phyloP scores from a whole-genome alignment of 2,113 vertebrate species.

The Mixornis gularis region DNA sequence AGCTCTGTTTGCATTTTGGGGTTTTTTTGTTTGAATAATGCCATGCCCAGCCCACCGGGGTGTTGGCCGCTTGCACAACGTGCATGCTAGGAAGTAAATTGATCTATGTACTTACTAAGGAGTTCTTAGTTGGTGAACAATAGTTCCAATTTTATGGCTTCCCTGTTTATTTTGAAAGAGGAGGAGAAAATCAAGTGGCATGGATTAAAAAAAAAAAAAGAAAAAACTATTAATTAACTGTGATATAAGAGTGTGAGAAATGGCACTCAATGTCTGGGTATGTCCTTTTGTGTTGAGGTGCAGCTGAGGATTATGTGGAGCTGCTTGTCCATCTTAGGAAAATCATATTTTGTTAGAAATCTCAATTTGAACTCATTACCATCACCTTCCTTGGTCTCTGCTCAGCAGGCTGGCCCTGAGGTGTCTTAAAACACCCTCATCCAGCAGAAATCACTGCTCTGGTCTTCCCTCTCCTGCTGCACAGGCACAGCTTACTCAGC shows the following conservation, averaged over 20 bases:
- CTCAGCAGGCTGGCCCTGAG: neutral
- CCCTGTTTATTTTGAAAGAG: neutral
- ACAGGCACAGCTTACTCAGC: neutral
- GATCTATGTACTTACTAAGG: neutral
- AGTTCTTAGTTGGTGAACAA: neutral
- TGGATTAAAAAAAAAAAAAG: neutral
- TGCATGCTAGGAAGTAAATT: neutral
- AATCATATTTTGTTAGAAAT: neutral
- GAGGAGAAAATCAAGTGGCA: neutral
- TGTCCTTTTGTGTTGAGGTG: neutral
- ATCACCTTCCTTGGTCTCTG: neutral
- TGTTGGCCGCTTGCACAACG: neutral
- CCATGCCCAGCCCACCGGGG: neutral
- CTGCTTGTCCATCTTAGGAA: neutral
- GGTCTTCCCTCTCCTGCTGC: neutral
- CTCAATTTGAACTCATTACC: neutral
- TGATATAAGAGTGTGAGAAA: neutral
- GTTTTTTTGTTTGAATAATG: neutral
- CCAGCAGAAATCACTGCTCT: neutral
- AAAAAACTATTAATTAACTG: neutral
- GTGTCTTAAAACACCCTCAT: neutral
- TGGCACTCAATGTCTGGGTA: fast-evolving
- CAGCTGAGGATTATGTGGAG: neutral
- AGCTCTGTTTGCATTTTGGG: neutral
- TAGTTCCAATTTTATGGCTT: neutral